Percentiles rank a stretch among this genome's conserved stretches.
These are phyloP conservation scores for Dasysyrphus albostriatus DNA, from an alignment of 2,888 invertebrate species.

Conservation along the genomic window DNA sequence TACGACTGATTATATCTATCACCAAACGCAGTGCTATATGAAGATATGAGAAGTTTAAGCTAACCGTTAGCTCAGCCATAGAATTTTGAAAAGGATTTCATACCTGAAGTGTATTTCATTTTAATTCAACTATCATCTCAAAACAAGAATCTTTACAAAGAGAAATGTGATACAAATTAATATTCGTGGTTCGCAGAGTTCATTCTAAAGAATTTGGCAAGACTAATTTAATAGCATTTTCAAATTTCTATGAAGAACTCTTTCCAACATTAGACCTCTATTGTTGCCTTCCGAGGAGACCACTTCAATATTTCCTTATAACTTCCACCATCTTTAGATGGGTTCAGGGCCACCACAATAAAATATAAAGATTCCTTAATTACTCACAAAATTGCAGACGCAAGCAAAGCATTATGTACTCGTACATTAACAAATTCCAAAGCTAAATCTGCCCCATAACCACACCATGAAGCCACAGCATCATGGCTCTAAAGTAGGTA, in stretches of 20 bases:
- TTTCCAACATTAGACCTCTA: background rate
- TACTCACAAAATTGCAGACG: slow-evolving; percentile 60
- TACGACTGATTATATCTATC: no score
- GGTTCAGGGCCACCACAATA: slow-evolving; percentile 36
- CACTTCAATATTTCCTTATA: background rate
- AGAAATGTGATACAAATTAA: background rate
- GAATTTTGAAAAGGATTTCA: background rate
- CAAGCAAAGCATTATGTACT: slow-evolving; percentile 33
- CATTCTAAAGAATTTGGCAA: background rate
- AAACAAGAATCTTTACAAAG: background rate
- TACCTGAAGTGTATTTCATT: background rate
- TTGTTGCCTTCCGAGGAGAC: background rate
- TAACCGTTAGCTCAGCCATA: no score
- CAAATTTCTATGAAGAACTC: background rate
- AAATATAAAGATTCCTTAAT: slow-evolving; percentile 68
- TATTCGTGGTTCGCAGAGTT: background rate
- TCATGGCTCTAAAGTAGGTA: slow-evolving; percentile 48
- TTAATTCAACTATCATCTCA: background rate
- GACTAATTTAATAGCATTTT: background rate
- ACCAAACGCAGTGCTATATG: no score
- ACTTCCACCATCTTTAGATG: background rate
- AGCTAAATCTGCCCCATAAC: slow-evolving; percentile 54
- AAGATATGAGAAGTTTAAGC: no score
- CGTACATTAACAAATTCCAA: slow-evolving; percentile 67
- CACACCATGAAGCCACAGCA: background rate